phyloP scores from a whole-genome alignment of 2,888 invertebrate species.

The Cryptus viduatorius region DNA sequence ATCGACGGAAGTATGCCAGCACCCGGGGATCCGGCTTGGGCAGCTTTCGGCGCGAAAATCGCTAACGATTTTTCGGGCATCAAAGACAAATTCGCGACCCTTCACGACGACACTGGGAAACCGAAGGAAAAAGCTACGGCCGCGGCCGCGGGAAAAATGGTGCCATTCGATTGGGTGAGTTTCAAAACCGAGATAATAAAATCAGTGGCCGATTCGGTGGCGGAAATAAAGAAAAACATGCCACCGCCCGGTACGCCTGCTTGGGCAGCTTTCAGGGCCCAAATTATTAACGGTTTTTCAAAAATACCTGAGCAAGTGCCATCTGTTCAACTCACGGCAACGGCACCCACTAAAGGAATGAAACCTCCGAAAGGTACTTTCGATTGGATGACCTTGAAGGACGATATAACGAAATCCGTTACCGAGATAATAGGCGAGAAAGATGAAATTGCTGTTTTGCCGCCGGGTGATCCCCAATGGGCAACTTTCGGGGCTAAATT shows the following conservation, averaged over 20 bases:
- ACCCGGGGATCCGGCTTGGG: slow-evolving; percentile 69
- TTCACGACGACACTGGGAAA: background rate
- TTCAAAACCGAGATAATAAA: slow-evolving; percentile 65
- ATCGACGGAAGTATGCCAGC: slow-evolving; percentile 34
- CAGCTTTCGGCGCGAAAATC: slow-evolving; percentile 63
- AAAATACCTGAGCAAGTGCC: slow-evolving; percentile 36
- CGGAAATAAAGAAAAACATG: slow-evolving; percentile 58
- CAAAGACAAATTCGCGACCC: slow-evolving; percentile 36
- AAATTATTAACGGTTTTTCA: slow-evolving; percentile 49
- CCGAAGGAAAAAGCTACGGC: background rate
- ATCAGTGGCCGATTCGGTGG: slow-evolving; percentile 57
- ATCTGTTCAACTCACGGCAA: background rate
- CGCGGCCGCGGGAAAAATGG: background rate
- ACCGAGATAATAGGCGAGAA: slow-evolving; percentile 42
- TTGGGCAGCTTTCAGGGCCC: slow-evolving; percentile 55
- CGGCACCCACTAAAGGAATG: background rate
- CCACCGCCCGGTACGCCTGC: slow-evolving; percentile 56
- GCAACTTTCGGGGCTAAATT: slow-evolving; percentile 15
- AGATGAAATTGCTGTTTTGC: background rate
- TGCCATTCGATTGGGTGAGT: slow-evolving; percentile 61
- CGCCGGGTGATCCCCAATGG: slow-evolving; percentile 15
- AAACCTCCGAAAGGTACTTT: slow-evolving; percentile 10
- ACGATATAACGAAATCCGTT: slow-evolving; percentile 57
- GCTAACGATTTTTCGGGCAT: slow-evolving; percentile 53
- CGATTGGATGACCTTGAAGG: slow-evolving; percentile 63